Percentiles rank a stretch among this genome's conserved stretches.
Conservation (phyloP, 2,888 invertebrate species). For the Argynnis bischoffii region DNA sequence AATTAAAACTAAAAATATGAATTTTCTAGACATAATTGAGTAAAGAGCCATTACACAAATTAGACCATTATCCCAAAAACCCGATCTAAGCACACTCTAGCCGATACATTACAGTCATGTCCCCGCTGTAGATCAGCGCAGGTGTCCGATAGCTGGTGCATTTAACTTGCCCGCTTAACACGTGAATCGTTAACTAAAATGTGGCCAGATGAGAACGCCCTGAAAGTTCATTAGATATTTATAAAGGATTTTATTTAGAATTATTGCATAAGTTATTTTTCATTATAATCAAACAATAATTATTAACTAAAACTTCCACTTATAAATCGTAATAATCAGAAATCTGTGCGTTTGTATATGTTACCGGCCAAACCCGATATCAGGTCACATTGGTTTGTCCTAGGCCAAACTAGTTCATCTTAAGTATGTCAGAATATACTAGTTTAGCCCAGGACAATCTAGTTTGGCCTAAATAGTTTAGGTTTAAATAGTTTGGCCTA, state of each 20-base stretch:
- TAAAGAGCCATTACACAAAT: slow-evolving; percentile 33
- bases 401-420: too few relatives aligned
- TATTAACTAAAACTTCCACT: neutral
- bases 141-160: slow-evolving; percentile 58
- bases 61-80: slow-evolving; percentile 39
- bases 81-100: slow-evolving; percentile 33
- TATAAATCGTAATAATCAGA: too few relatives aligned
- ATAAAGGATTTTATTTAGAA: neutral
- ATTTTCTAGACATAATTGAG: slow-evolving; percentile 5
- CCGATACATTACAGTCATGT: slow-evolving; percentile 65
- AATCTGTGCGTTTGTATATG: too few relatives aligned
- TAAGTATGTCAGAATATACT: too few relatives aligned
- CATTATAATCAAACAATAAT: neutral
- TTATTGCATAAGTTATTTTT: neutral
- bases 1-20: neutral
- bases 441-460: too few relatives aligned
- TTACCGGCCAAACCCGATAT: too few relatives aligned
- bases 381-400: too few relatives aligned
- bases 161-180: slow-evolving; percentile 51
- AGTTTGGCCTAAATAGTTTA: too few relatives aligned
- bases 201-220: slow-evolving; percentile 40
- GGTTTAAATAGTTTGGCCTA: too few relatives aligned
- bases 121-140: slow-evolving; percentile 61
- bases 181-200: slow-evolving; percentile 59
- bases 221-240: slow-evolving; percentile 25